phyloP scores from a whole-genome alignment of 2,797 vertebrate species.

The Propithecus deckenii region DNA sequence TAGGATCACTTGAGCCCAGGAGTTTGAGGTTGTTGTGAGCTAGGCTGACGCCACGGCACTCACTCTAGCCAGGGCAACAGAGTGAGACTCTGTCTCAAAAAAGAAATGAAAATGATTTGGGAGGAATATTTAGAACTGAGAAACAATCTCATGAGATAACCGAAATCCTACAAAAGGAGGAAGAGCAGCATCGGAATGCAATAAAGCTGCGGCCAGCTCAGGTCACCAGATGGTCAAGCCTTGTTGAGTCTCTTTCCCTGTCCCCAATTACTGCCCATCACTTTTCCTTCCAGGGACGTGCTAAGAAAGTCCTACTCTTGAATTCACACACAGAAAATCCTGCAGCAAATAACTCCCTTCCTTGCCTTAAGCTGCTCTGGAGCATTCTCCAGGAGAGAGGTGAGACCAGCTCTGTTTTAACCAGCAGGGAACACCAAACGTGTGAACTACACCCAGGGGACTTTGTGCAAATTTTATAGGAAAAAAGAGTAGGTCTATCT shows the following conservation, averaged over 20 bases:
- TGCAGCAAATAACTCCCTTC: conserved; percentile 11
- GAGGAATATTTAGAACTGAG: neutral
- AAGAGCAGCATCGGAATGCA: conserved; percentile 30
- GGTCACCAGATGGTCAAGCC: conserved; percentile 34
- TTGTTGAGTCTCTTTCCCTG: neutral
- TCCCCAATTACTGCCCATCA: conserved; percentile 45
- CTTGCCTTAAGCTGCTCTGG: neutral
- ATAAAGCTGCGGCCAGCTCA: conserved; percentile 48
- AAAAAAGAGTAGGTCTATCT: neutral
- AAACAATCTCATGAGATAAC: neutral
- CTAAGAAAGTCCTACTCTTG: conserved; percentile 27
- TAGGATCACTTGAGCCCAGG: too few relatives aligned
- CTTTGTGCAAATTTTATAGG: neutral
- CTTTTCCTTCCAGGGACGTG: conserved; percentile 56
- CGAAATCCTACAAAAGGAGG: conserved; percentile 46
- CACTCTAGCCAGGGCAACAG: too few relatives aligned
- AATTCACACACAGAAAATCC: conserved; percentile 13
- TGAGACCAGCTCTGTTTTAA: neutral
- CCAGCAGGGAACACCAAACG: neutral
- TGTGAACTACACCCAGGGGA: neutral
- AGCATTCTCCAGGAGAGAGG: neutral
- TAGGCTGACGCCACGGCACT: too few relatives aligned
- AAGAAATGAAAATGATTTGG: conserved; percentile 30
- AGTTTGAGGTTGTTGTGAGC: too few relatives aligned
- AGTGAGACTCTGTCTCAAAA: too few relatives aligned